These are phyloP conservation scores for Gila robusta DNA, from an alignment of 2,797 vertebrate genomes.

Conservation along the genomic window DNA sequence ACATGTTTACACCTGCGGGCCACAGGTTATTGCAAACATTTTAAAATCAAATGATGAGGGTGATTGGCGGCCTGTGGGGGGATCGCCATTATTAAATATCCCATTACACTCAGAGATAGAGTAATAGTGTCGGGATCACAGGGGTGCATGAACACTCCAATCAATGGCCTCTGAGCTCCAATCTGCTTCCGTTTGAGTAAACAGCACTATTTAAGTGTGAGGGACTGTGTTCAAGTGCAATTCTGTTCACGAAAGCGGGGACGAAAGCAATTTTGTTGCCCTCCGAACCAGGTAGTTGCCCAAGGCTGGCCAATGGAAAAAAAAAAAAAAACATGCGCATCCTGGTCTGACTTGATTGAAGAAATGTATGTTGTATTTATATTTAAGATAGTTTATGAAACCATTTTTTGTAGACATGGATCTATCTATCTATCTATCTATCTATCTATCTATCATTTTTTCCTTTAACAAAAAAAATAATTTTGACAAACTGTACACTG, in stretches of 20 bases:
- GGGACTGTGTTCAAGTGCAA: conserved; percentile 39
- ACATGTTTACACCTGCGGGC: conserved; percentile 49
- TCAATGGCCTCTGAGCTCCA: conserved; percentile 17
- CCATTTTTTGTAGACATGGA: no score
- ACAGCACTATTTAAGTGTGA: conserved; percentile 24
- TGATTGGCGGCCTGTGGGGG: conserved; percentile 56
- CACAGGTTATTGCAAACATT: conserved; percentile 56
- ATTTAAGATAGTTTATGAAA: no score
- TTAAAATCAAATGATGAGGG: conserved; percentile 51
- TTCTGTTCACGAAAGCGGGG: conserved; percentile 21
- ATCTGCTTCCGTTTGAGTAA: conserved; percentile 15
- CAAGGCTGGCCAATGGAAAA: neutral
- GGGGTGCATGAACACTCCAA: conserved; percentile 31
- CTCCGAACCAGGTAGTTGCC: neutral
- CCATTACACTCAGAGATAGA: conserved; percentile 50
- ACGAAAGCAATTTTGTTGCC: conserved; percentile 28
- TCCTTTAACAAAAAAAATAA: neutral
- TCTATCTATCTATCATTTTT: neutral
- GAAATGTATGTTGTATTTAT: conserved; percentile 4
- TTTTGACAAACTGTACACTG: neutral
- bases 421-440: neutral
- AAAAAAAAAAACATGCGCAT: neutral
- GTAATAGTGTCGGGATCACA: conserved; percentile 35
- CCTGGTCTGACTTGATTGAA: neutral
- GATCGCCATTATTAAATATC: conserved; percentile 58